These are phyloP conservation scores for Dromas ardeola DNA, from an alignment of 2,113 vertebrate species.

Conservation along the genomic window DNA sequence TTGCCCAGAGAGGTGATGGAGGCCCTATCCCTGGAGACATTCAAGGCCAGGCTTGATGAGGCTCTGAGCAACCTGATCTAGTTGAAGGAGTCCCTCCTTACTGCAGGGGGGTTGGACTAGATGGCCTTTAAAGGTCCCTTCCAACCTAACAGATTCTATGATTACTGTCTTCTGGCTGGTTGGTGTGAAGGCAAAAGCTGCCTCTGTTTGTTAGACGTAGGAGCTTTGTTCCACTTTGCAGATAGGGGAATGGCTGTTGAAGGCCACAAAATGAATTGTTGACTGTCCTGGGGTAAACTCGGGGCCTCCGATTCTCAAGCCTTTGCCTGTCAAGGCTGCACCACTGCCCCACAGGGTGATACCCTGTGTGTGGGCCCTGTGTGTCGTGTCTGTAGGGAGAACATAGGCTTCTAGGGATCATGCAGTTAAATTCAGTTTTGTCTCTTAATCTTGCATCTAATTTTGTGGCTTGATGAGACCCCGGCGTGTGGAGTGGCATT, in stretches of 20 bases:
- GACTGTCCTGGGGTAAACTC: fast-evolving
- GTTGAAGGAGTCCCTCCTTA: too few species aligned
- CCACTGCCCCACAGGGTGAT: background rate
- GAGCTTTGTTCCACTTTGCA: background rate
- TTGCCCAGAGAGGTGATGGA: too few species aligned
- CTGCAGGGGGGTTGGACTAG: too few species aligned
- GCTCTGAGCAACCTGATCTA: too few species aligned
- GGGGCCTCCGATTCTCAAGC: fast-evolving
- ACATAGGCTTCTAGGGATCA: too few species aligned
- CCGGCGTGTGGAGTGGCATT: background rate
- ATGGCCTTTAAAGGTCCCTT: too few species aligned
- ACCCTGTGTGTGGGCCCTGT: fast-evolving
- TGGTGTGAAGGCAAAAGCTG: too few species aligned
- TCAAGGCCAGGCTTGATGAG: too few species aligned
- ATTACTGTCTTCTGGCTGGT: too few species aligned
- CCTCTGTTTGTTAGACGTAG: fast-evolving
- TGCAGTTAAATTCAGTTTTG: background rate
- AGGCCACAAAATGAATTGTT: fast-evolving
- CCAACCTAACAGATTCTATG: too few species aligned
- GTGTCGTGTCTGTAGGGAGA: background rate
- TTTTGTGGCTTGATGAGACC: background rate
- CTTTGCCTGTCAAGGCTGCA: fast-evolving
- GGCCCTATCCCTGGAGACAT: too few species aligned
- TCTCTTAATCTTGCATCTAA: background rate
- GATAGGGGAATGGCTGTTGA: background rate